Evolutionary conservation across 2,113 vertebrate species (phyloP).

Genomic region (Thunnus maccoyii): DNA sequence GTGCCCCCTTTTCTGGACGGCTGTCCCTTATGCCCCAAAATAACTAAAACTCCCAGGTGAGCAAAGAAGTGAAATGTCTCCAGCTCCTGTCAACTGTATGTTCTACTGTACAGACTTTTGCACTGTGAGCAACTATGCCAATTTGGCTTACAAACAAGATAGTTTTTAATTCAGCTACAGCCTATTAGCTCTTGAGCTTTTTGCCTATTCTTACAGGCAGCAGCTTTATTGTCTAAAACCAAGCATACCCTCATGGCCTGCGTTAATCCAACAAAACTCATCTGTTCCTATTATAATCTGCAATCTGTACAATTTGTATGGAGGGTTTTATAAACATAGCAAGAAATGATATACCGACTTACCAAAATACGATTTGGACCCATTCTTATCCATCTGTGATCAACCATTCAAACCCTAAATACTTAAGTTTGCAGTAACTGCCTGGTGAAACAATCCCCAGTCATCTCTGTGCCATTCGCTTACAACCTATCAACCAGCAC

Average conservation of each 20-base stretch:
- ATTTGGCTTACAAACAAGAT: neutral
- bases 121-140: neutral
- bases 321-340: neutral
- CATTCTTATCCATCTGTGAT: neutral
- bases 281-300: neutral
- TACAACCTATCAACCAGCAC: neutral
- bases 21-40: neutral
- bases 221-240: neutral
- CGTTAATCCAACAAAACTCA: neutral
- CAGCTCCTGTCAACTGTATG: neutral
- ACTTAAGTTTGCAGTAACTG: neutral
- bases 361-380: neutral
- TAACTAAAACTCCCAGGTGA: neutral
- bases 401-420: neutral
- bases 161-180: constrained; percentile 14
- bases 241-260: neutral
- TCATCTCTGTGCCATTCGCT: neutral
- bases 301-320: too few species aligned
- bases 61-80: neutral
- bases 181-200: neutral
- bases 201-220: neutral
- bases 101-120: neutral
- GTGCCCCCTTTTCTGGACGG: neutral
- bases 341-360: neutral
- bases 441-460: neutral